Percentiles rank a stretch among this genome's conserved stretches.
Conservation (phyloP, 1,140 invertebrate species). For the Plodia interpunctella region DNA sequence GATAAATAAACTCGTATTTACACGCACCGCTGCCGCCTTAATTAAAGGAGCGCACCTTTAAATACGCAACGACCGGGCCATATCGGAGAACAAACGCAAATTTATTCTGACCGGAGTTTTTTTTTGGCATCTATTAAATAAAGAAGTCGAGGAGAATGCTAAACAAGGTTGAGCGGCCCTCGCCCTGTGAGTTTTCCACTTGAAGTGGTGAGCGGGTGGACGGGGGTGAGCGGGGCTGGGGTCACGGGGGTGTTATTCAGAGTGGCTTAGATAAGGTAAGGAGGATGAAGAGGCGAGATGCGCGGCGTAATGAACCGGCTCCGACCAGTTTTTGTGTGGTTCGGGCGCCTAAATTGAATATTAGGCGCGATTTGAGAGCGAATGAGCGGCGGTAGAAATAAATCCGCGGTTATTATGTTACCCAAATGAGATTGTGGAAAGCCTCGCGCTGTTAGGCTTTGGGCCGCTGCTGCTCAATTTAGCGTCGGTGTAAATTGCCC, state of each 20-base stretch:
- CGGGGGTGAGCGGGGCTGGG: conserved; percentile 39
- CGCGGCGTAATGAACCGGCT: conserved; percentile 72
- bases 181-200: conserved; percentile 71
- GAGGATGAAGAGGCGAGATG: conserved; percentile 72
- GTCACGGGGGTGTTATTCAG: conserved; percentile 57
- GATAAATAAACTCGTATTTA: conserved; percentile 51
- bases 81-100: conserved; percentile 64
- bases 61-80: conserved; percentile 48
- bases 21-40: conserved; percentile 52
- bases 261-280: conserved; percentile 73
- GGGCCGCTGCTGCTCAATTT: conserved; percentile 59
- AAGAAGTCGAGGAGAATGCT: conserved; percentile 73
- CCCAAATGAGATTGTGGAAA: conserved; percentile 67
- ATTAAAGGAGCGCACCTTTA: conserved; percentile 57
- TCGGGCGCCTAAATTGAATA: conserved; percentile 72
- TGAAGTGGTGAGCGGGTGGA: conserved; percentile 52
- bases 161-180: conserved; percentile 72
- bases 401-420: conserved; percentile 72
- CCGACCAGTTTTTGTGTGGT: conserved; percentile 72
- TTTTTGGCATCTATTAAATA: conserved; percentile 74
- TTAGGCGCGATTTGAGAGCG: conserved; percentile 71
- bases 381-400: conserved; percentile 67
- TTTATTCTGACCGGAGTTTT: conserved; percentile 66
- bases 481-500: conserved; percentile 57
- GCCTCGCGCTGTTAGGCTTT: conserved; percentile 49